Evolutionary conservation across 2,888 invertebrate species (phyloP).

Genomic region (Tenthredo livida): DNA sequence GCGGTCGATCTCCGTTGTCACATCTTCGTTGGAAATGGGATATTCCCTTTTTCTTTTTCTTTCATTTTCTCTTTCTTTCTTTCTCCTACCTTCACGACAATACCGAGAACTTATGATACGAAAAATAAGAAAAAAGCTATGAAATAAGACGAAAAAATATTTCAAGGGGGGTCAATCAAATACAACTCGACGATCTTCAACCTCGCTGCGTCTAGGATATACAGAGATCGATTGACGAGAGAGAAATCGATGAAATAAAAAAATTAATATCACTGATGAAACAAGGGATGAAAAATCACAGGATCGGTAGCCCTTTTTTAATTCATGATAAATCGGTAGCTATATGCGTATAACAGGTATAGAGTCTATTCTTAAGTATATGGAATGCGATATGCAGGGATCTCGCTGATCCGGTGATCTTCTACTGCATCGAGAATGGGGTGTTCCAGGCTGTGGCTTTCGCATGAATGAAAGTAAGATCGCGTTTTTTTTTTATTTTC

Average conservation of each 20-base stretch:
- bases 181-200: neutral
- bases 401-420: neutral
- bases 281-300: neutral
- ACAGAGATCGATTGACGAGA: too few relatives aligned
- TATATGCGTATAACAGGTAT: neutral
- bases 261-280: neutral
- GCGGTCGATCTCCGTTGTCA: neutral
- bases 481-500: neutral
- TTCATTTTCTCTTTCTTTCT: neutral
- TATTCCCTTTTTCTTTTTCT: neutral
- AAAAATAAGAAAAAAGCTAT: neutral
- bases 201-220: neutral
- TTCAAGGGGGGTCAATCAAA: neutral
- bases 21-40: neutral
- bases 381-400: neutral
- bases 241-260: neutral
- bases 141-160: neutral
- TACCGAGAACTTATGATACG: neutral
- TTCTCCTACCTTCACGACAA: neutral
- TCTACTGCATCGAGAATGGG: constrained; percentile 24
- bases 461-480: constrained; percentile 9
- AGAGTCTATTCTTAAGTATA: neutral
- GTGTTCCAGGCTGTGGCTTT: constrained; percentile 27
- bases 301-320: neutral
- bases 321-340: neutral